These are phyloP conservation scores for Graphium colonna DNA, from an alignment of 2,888 invertebrate genomes.

Conservation along the genomic window DNA sequence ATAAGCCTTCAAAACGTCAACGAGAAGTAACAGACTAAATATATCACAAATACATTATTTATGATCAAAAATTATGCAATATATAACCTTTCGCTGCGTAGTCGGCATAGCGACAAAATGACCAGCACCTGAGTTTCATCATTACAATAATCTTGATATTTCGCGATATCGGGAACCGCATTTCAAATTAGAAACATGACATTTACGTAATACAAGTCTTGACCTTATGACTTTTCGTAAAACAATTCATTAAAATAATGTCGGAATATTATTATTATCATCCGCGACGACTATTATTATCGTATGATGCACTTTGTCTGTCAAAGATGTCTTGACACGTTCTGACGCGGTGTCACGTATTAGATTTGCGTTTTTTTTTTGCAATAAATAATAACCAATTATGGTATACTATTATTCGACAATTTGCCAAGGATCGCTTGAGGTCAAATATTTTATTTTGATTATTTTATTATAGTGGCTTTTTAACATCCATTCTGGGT, in stretches of 20 bases:
- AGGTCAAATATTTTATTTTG: no score
- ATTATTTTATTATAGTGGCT: no score
- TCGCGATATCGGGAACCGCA: conserved; percentile 7
- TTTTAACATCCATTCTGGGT: no score
- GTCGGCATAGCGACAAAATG: background rate
- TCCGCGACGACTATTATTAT: conserved; percentile 8
- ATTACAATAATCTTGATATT: conserved; percentile 18
- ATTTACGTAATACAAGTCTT: conserved; percentile 19
- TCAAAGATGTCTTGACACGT: conserved; percentile 2
- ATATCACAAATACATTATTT: background rate
- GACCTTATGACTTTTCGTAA: conserved; percentile 22
- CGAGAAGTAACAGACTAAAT: background rate
- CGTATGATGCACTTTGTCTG: conserved; percentile 1
- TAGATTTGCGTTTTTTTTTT: background rate
- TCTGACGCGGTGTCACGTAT: background rate
- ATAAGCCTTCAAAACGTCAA: no score
- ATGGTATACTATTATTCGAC: no score
- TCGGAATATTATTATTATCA: conserved; percentile 7
- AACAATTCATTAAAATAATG: conserved; percentile 18
- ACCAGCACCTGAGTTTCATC: conserved; percentile 7
- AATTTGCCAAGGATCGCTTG: no score
- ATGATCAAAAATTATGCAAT: background rate
- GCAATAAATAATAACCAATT: background rate
- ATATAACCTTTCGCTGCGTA: conserved; percentile 4
- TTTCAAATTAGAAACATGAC: conserved; percentile 21